A percentile compares a stretch with the other conserved stretches of the same genome.
Conservation (phyloP, 2,888 invertebrate genomes). For the Drymonia ruficornis region DNA sequence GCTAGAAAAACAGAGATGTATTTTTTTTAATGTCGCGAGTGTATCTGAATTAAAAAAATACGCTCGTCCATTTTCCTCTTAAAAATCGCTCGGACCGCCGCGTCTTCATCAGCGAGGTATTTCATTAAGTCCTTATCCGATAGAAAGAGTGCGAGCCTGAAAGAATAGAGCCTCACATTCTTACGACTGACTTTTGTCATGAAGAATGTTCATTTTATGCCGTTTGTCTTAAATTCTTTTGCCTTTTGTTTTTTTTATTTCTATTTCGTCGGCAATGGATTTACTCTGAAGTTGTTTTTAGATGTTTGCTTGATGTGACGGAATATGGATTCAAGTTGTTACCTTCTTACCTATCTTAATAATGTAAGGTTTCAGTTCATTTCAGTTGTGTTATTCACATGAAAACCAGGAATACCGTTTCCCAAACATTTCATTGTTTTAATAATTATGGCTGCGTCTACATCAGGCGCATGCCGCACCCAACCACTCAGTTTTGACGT, state of each 20-base stretch:
- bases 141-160: conserved; percentile 50
- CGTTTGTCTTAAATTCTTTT: conserved; percentile 62
- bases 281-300: background rate
- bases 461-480: too few relatives aligned
- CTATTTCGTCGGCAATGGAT: conserved; percentile 2
- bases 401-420: too few relatives aligned
- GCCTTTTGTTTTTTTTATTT: conserved; percentile 47
- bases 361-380: too few relatives aligned
- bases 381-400: too few relatives aligned
- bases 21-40: too few relatives aligned
- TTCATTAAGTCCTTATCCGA: conserved; percentile 78
- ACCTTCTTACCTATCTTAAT: too few relatives aligned
- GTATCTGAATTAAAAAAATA: conserved; percentile 14
- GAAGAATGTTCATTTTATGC: conserved; percentile 80
- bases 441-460: too few relatives aligned
- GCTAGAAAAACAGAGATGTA: too few relatives aligned
- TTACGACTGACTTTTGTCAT: conserved; percentile 72
- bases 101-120: conserved; percentile 79
- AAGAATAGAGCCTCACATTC: conserved; percentile 78
- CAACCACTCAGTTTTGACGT: too few relatives aligned
- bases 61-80: conserved; percentile 39
- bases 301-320: too few relatives aligned
- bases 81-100: conserved; percentile 48
- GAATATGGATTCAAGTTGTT: too few relatives aligned
- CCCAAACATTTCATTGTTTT: too few relatives aligned